phyloP scores from a whole-genome alignment of 2,888 invertebrate genomes.

The Ernsta delagoae region DNA sequence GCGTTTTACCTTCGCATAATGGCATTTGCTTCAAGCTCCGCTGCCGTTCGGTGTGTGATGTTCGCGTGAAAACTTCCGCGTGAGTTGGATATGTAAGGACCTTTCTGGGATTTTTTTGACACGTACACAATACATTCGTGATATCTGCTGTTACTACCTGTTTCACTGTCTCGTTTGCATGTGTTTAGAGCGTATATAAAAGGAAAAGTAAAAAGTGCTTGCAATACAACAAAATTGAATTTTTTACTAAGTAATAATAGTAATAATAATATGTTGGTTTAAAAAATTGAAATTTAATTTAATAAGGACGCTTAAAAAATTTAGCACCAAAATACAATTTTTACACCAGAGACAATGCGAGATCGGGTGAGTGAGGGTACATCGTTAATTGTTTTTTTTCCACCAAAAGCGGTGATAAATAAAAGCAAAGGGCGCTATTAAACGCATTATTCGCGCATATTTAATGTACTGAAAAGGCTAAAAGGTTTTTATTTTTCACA shows the following conservation, averaged over 20 bases:
- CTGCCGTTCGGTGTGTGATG: conserved; percentile 64
- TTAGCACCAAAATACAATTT: conserved; percentile 50
- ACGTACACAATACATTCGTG: background rate
- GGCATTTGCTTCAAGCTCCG: conserved; percentile 67
- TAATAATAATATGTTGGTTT: too few species aligned
- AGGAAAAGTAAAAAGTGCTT: too few species aligned
- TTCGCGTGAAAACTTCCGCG: conserved; percentile 53
- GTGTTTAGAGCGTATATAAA: too few species aligned
- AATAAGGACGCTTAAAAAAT: conserved; percentile 6
- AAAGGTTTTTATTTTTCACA: conserved; percentile 75
- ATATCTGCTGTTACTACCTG: background rate
- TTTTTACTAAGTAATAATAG: too few species aligned
- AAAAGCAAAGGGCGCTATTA: conserved; percentile 83
- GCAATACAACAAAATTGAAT: too few species aligned
- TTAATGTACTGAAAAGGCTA: conserved; percentile 82
- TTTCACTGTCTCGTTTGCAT: background rate
- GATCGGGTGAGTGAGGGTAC: conserved; percentile 54
- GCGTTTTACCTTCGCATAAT: conserved; percentile 71
- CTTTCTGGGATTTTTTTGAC: conserved; percentile 14
- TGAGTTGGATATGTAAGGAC: conserved; percentile 14
- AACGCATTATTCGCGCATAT: conserved; percentile 81
- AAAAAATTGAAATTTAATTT: background rate
- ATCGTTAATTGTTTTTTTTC: conserved; percentile 76
- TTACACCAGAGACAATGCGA: conserved; percentile 68
- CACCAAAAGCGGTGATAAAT: conserved; percentile 73